Conservation (phyloP, 2,113 vertebrate species). For the Amazona guildingii region DNA sequence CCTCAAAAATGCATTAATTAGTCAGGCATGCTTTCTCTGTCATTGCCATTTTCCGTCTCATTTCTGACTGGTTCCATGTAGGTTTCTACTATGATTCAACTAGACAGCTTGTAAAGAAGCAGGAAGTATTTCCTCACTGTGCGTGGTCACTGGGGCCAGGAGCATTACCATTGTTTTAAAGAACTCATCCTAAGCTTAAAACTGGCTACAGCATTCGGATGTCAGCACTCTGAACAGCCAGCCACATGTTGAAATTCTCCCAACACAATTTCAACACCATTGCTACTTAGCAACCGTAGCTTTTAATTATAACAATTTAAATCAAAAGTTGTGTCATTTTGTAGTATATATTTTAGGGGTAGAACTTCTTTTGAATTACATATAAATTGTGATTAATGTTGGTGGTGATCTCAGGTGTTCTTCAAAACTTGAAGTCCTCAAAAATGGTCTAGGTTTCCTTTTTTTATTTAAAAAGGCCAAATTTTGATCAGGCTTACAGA, state of each 20-base stretch:
- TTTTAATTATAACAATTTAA: constrained; percentile 2
- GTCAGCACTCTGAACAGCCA: not conserved
- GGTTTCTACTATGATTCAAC: not conserved
- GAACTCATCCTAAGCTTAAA: not conserved
- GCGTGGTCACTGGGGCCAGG: not conserved
- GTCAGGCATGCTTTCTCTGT: not conserved
- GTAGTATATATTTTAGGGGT: not conserved
- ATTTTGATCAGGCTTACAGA: not conserved
- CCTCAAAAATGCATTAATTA: constrained; percentile 15
- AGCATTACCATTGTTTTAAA: not conserved
- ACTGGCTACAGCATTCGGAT: not conserved
- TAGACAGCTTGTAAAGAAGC: not conserved
- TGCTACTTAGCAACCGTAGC: not conserved
- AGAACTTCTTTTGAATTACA: not conserved
- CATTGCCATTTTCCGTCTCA: not conserved
- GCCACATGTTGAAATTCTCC: constrained; percentile 39
- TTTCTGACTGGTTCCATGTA: not conserved
- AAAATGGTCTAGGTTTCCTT: not conserved
- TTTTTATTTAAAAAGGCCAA: not conserved
- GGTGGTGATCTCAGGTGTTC: not conserved
- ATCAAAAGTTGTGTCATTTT: not conserved
- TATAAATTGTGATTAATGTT: not conserved
- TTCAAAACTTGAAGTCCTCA: constrained; percentile 10
- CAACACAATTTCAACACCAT: constrained; percentile 2
- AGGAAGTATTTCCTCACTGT: not conserved